Evolutionary conservation across 2,113 vertebrate species (phyloP).

Genomic region (Rhinopomastus cyanomelas): DNA sequence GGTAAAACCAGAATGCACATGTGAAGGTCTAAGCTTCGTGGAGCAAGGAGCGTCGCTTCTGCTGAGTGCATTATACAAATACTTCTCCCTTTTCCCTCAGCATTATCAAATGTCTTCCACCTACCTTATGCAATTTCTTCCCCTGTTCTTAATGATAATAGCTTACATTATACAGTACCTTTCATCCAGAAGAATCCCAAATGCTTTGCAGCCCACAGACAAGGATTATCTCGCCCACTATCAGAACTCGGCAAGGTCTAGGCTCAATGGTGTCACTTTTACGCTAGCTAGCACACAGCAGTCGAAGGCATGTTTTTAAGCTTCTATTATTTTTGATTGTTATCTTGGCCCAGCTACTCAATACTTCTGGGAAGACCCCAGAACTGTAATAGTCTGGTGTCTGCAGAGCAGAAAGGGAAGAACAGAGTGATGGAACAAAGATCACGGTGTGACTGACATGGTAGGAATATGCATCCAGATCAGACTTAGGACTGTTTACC

Average conservation of each 20-base stretch:
- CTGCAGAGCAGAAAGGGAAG: not conserved
- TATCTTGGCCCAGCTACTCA: not conserved
- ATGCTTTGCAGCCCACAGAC: conserved; percentile 59
- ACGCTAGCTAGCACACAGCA: not conserved
- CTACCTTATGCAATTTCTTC: conserved; percentile 60
- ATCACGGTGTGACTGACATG: rapidly evolving
- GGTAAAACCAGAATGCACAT: not conserved
- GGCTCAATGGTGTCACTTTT: conserved; percentile 46
- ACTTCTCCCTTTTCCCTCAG: not conserved
- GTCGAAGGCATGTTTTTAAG: not conserved
- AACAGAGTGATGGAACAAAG: not conserved
- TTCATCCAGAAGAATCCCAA: conserved; percentile 66
- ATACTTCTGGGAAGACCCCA: not conserved
- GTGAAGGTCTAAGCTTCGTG: not conserved
- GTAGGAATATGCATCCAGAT: not conserved
- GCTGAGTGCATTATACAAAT: conserved; percentile 2
- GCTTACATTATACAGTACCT: conserved; percentile 55
- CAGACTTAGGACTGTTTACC: not conserved
- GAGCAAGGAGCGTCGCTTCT: conserved; percentile 9
- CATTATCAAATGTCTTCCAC: conserved; percentile 55
- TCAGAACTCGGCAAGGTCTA: conserved; percentile 23
- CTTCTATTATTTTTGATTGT: not conserved
- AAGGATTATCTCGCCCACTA: conserved; percentile 65
- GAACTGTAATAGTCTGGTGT: not conserved
- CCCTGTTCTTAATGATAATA: conserved; percentile 61